phyloP scores from a whole-genome alignment of 2,113 vertebrate genomes.

The Sterrhoptilus dennistouni region DNA sequence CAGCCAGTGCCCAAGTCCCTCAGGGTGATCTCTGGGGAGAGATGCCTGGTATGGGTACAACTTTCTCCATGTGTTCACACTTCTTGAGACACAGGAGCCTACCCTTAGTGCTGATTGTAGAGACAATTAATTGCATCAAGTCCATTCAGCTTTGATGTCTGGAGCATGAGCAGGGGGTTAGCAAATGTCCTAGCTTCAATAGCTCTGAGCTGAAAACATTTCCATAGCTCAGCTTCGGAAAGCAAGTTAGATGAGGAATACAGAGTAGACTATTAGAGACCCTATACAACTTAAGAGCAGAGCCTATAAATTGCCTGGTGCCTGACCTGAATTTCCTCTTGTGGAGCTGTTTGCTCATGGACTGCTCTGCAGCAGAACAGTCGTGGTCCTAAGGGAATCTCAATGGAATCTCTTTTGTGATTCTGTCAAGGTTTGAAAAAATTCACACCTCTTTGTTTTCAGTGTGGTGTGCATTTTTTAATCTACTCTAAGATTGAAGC shows the following conservation, averaged over 20 bases:
- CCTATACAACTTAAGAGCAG: neutral
- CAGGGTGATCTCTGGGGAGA: neutral
- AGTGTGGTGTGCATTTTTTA: neutral
- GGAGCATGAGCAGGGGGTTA: neutral
- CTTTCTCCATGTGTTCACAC: neutral
- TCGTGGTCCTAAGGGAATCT: neutral
- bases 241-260: neutral
- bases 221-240: neutral
- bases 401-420: neutral
- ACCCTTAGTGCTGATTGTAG: neutral
- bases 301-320: neutral
- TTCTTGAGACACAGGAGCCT: neutral
- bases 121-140: neutral
- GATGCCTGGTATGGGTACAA: neutral
- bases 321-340: neutral
- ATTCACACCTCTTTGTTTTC: neutral
- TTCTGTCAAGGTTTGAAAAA: neutral
- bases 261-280: neutral
- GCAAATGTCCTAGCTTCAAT: neutral
- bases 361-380: neutral
- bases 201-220: neutral
- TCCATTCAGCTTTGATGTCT: neutral
- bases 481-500: neutral
- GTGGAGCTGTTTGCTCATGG: neutral
- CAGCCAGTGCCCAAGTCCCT: neutral